These are phyloP conservation scores for Hippocampus abdominalis DNA, from an alignment of 2,113 vertebrate genomes.

Conservation along the genomic window DNA sequence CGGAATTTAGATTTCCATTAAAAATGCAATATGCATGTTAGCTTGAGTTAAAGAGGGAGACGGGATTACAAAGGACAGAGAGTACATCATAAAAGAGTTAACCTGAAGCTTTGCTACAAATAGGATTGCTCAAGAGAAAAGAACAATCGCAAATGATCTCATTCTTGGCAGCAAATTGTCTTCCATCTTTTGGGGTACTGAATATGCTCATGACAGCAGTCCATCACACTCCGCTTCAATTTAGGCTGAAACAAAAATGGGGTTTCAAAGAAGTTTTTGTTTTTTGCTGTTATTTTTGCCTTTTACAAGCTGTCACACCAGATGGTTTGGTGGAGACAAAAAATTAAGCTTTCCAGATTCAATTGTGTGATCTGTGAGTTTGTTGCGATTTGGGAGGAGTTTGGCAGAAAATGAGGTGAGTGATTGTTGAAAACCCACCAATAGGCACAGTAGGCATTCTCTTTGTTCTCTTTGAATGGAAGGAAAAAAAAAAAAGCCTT, in stretches of 20 bases:
- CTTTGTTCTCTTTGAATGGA: neutral
- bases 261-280: neutral
- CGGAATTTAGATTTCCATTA: neutral
- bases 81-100: neutral
- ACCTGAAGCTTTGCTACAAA: constrained; percentile 14
- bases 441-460: neutral
- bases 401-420: too few relatives aligned
- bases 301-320: neutral
- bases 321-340: neutral
- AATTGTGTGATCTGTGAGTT: neutral
- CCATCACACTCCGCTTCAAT: neutral
- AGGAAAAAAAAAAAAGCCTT: too few relatives aligned
- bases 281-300: neutral
- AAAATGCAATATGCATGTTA: neutral
- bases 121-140: constrained; percentile 10
- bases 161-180: constrained; percentile 30
- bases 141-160: constrained; percentile 21
- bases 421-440: neutral
- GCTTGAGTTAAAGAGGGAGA: neutral
- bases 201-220: constrained; percentile 16
- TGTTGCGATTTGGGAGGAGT: neutral
- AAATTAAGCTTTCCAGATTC: neutral
- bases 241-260: neutral
- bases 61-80: constrained; percentile 5
- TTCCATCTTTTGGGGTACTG: constrained; percentile 24